Evolutionary conservation across 2,113 vertebrate species (phyloP), one percentile per base, ranked within the genome.

Genomic region (Scartelaos histophorus): DNA sequence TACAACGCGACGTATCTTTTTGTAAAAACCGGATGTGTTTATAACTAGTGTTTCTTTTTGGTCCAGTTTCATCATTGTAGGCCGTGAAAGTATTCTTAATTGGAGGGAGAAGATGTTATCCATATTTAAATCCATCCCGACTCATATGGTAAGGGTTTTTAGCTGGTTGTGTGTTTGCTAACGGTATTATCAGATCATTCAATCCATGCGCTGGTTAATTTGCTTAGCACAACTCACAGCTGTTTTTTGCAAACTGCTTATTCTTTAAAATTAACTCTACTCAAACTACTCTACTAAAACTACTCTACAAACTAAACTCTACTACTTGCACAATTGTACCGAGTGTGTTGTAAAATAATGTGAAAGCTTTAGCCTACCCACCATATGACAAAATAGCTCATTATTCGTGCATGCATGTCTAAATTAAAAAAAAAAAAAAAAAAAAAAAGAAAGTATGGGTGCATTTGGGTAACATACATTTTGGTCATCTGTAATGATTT

Each of bases 91-190:
- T 35, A 13, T 24, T 17, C 25, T 11, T 51, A 7, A 13, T 57
- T 75, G 4, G 11, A 38, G 62, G 13, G 16, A 1, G 73, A 89
- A 82, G 21, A 94, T 94, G 93, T 29, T 94, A 71, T 83, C 92
- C 1, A 75, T 91, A 53, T 94, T 94, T 68, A 93, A 93, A 25
- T 83, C 90, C 5, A 90, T 94, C 57, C 93, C 93, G 2, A 91
- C 94, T 1, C 93, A 94, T 46, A 94, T 94, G 94, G 94, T 94
- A 85, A 90, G 91, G 9, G 10, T 58, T 29, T 1, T 10, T 6
- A 0, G 0, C 0, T 65, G 1, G 7, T 67, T n/a, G 5, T 1
- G 9, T n/a, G 3, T 13, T 0, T 3, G 7, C 0, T 61, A 61
- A 69, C 51, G 21, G 51, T 21, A n/a, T n/a, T n/a, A n/a, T 19